These are phyloP conservation scores for Dromas ardeola DNA, from an alignment of 2,113 vertebrate genomes.

Conservation along the genomic window DNA sequence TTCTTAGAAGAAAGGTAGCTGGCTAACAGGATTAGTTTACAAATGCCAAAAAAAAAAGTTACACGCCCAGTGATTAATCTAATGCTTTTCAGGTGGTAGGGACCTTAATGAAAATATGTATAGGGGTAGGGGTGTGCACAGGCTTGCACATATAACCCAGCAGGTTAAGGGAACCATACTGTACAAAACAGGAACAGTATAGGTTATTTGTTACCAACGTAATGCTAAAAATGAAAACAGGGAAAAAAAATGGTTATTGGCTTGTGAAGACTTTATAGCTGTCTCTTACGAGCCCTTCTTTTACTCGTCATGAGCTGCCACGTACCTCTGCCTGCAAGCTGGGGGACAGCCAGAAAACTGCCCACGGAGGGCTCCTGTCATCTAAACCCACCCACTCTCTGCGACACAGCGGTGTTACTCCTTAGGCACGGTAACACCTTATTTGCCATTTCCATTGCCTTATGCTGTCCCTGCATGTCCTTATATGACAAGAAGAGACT, in stretches of 20 bases:
- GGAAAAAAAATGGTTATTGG: fast-evolving
- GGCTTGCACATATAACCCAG: fast-evolving
- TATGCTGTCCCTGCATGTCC: background rate
- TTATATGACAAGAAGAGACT: background rate
- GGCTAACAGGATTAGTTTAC: background rate
- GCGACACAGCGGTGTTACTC: background rate
- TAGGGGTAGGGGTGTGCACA: background rate
- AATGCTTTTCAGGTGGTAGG: background rate
- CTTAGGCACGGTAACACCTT: fast-evolving
- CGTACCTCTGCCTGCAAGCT: fast-evolving
- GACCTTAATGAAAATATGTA: background rate
- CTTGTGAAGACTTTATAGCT: background rate
- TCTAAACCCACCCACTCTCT: background rate
- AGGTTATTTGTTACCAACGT: background rate
- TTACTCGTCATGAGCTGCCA: background rate
- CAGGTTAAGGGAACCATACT: background rate
- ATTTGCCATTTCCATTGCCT: background rate
- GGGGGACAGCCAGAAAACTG: background rate
- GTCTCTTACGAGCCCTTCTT: background rate
- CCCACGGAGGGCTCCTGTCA: fast-evolving
- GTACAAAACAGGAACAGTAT: background rate
- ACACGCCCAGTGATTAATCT: background rate
- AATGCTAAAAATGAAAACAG: background rate
- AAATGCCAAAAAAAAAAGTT: background rate
- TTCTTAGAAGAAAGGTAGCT: background rate